Evolutionary conservation across 2,888 invertebrate species (phyloP).

Genomic region (Pollenia labialis): DNA sequence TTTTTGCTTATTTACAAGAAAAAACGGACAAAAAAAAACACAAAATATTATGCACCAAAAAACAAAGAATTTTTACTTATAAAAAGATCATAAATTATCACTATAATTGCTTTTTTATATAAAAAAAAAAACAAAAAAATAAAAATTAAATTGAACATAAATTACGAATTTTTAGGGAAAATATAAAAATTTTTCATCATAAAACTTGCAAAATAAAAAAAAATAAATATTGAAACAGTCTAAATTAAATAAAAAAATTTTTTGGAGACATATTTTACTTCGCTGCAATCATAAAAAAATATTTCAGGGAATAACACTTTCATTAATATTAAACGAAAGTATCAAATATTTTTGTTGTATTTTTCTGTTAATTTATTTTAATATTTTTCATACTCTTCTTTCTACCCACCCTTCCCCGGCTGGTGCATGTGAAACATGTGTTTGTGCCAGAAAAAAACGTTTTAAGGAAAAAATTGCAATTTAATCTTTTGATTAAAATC

Average conservation of each 20-base stretch:
- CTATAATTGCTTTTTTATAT: conserved; percentile 64
- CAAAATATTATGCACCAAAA: conserved; percentile 23
- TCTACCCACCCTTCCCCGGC: background rate
- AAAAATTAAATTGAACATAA: conserved; percentile 59
- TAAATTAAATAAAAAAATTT: conserved; percentile 28
- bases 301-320: conserved; percentile 58
- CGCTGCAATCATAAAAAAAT: conserved; percentile 29
- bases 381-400: background rate
- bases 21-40: conserved; percentile 12
- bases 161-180: conserved; percentile 65
- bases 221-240: conserved; percentile 23
- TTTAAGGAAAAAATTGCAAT: conserved; percentile 32
- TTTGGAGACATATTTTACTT: conserved; percentile 42
- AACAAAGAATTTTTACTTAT: conserved; percentile 67
- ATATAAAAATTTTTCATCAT: conserved; percentile 53
- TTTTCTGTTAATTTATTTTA: background rate
- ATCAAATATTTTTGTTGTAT: conserved; percentile 25
- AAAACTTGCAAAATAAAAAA: conserved; percentile 13
- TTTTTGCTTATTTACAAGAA: conserved; percentile 51
- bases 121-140: conserved; percentile 2
- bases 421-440: conserved; percentile 1
- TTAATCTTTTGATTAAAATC: conserved; percentile 70
- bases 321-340: conserved; percentile 62
- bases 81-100: conserved; percentile 69
- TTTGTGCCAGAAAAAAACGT: background rate